phyloP scores from a whole-genome alignment of 2,113 vertebrate genomes.

The Chaetops frenatus region DNA sequence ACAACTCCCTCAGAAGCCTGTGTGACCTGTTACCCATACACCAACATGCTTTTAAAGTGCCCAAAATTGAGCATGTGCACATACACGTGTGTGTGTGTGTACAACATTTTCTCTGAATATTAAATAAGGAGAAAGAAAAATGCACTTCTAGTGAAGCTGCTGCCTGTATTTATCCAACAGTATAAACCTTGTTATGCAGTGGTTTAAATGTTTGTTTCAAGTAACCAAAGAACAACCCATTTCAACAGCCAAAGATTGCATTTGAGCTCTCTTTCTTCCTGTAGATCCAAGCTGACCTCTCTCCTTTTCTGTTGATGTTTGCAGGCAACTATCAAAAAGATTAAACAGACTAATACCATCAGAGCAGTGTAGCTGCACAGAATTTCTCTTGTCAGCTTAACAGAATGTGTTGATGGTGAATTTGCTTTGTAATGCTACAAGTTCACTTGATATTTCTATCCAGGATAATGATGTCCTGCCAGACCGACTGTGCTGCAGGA shows the following conservation, averaged over 20 bases:
- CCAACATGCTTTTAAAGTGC: neutral
- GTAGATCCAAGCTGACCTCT: neutral
- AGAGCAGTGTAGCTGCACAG: neutral
- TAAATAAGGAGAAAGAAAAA: neutral
- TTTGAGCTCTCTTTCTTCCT: neutral
- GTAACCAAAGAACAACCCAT: neutral
- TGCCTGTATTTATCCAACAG: neutral
- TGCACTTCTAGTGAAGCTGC: neutral
- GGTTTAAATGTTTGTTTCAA: neutral
- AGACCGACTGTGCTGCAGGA: neutral
- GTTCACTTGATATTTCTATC: neutral
- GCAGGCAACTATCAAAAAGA: neutral
- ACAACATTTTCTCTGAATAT: neutral
- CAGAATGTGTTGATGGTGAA: neutral
- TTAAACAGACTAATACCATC: neutral
- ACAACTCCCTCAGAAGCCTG: neutral
- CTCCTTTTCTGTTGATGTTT: neutral
- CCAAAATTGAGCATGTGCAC: neutral
- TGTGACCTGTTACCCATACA: neutral
- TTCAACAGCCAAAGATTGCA: neutral
- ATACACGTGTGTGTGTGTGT: neutral
- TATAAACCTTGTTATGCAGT: neutral
- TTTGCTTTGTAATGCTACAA: neutral
- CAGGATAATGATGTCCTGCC: neutral
- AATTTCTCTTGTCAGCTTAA: neutral